Percentiles rank a stretch among this genome's conserved stretches.
phyloP scores from a whole-genome alignment of 2,797 vertebrate genomes.

The Gallinago stenura region DNA sequence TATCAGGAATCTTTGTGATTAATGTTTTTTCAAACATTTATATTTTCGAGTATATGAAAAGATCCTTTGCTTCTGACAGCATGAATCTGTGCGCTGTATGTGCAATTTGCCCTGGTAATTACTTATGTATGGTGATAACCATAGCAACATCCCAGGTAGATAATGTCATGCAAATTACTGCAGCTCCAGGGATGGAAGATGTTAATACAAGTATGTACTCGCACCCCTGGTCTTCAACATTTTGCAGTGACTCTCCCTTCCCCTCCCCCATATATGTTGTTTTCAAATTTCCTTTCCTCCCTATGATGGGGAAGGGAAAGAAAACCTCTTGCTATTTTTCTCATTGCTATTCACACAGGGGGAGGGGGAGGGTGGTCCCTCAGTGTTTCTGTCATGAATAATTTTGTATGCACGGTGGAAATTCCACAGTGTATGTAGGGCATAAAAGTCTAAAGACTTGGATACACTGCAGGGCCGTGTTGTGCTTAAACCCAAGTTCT shows the following conservation, averaged over 20 bases:
- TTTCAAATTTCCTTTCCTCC: slow-evolving; percentile 37
- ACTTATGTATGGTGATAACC: slow-evolving; percentile 73
- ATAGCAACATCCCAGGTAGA: slow-evolving; percentile 72
- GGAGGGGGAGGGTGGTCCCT: slow-evolving; percentile 16
- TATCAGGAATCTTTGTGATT: not conserved
- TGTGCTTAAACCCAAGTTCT: not conserved
- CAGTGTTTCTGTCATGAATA: slow-evolving; percentile 31
- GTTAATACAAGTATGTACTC: slow-evolving; percentile 39
- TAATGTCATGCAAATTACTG: slow-evolving; percentile 55
- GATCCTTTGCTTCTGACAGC: slow-evolving; percentile 57
- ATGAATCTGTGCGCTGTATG: slow-evolving; percentile 31
- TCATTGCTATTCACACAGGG: not conserved
- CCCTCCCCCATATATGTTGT: not conserved
- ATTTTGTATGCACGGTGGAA: slow-evolving; percentile 53
- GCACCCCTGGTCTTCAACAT: not conserved
- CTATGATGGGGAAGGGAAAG: not conserved
- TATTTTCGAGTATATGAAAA: slow-evolving; percentile 52
- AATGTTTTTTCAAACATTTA: not conserved
- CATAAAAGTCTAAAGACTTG: slow-evolving; percentile 50
- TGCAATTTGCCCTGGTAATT: slow-evolving; percentile 73
- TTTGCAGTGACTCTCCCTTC: not conserved
- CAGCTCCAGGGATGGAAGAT: slow-evolving; percentile 39
- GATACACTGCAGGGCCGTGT: not conserved
- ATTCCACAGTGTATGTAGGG: slow-evolving; percentile 56
- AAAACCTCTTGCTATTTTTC: slow-evolving; percentile 21